phyloP scores from a whole-genome alignment of 1,140 invertebrate species.

The Zaprionus davidi region DNA sequence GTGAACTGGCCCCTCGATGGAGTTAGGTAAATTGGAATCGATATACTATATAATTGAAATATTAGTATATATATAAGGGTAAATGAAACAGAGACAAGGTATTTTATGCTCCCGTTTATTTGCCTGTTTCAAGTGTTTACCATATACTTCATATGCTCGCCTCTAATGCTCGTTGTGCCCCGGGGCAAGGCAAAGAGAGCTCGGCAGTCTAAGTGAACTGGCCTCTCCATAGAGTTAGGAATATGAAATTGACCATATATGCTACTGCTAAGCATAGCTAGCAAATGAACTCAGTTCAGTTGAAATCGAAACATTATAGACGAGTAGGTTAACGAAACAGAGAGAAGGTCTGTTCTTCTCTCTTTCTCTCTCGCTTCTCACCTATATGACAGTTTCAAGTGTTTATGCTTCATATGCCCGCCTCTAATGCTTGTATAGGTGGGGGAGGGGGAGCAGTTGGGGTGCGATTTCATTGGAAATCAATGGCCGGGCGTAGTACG shows the following conservation, averaged over 20 bases:
- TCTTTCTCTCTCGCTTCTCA: neutral
- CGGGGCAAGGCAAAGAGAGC: neutral
- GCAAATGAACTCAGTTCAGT: neutral
- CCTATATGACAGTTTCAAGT: neutral
- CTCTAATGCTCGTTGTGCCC: no score
- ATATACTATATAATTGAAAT: no score
- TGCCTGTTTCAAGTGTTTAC: neutral
- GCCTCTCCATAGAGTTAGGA: neutral
- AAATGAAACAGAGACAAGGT: no score
- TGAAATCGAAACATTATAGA: neutral
- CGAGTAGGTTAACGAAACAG: neutral
- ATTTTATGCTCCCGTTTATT: neutral
- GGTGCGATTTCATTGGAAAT: conserved; percentile 65
- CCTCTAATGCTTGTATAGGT: no score
- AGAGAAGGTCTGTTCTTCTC: no score
- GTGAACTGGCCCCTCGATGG: neutral
- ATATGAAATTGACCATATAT: neutral
- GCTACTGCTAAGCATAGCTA: neutral
- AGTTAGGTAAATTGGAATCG: neutral
- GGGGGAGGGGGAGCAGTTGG: neutral
- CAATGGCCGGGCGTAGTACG: conserved; percentile 51
- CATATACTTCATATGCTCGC: no score
- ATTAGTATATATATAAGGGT: no score
- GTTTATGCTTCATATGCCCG: no score
- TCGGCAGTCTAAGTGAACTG: neutral